Percentiles rank a stretch among this genome's conserved stretches.
These are phyloP conservation scores for Drosophila nasuta DNA, from an alignment of 1,140 invertebrate species.

Conservation along the genomic window DNA sequence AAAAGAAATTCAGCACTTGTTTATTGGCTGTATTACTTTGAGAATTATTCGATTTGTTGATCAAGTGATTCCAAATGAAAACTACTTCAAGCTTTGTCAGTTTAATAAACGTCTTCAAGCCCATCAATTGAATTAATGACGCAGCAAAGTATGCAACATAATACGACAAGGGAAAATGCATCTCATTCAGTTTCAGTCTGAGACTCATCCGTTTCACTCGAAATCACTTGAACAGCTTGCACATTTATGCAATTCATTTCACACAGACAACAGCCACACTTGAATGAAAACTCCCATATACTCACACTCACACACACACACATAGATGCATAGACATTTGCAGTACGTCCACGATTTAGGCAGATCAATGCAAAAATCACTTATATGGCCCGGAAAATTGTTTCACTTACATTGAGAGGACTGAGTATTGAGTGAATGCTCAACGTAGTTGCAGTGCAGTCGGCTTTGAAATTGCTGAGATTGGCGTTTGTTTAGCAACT, in stretches of 20 bases:
- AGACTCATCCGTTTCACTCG: slow-evolving; percentile 48
- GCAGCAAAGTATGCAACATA: slow-evolving; percentile 66
- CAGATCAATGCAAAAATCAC: slow-evolving; percentile 71
- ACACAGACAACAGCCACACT: slow-evolving; percentile 38
- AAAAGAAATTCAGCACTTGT: slow-evolving; percentile 20
- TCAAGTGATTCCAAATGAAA: neutral
- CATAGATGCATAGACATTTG: neutral
- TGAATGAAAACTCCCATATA: neutral
- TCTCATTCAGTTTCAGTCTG: slow-evolving; percentile 37
- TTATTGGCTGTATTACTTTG: slow-evolving; percentile 23
- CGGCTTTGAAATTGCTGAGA: slow-evolving; percentile 68
- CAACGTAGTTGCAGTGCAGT: slow-evolving; percentile 46
- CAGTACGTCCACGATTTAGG: slow-evolving; percentile 46
- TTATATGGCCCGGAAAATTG: slow-evolving; percentile 46
- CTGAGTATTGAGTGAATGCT: neutral
- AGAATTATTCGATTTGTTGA: slow-evolving; percentile 20
- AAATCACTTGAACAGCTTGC: slow-evolving; percentile 71
- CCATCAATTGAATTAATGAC: slow-evolving; percentile 68
- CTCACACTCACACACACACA: slow-evolving; percentile 3
- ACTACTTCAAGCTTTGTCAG: neutral
- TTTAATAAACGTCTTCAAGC: slow-evolving; percentile 46
- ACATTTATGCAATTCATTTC: slow-evolving; percentile 71
- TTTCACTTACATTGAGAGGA: slow-evolving; percentile 19
- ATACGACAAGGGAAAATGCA: slow-evolving; percentile 35
- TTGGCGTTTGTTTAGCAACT: slow-evolving; percentile 64